Evolutionary conservation across 1,140 invertebrate species (phyloP), one percentile per base, ranked within the genome.

Genomic region (Mizuhopecten yessoensis): DNA sequence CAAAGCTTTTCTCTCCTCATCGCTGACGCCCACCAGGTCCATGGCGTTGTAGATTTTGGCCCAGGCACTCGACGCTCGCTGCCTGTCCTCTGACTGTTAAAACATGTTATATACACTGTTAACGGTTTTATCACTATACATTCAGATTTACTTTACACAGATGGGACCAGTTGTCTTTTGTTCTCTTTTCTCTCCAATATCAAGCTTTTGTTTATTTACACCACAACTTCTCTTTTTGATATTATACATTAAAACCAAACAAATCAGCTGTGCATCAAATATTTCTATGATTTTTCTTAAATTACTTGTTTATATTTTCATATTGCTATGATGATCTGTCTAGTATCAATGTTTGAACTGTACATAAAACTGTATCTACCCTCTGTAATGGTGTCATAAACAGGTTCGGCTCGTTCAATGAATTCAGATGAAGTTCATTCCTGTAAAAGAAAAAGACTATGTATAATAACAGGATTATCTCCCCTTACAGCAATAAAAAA

Each of bases 341-440:
- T n/a, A n/a, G n/a, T n/a, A n/a, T n/a, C n/a, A n/a, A n/a, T n/a
- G n/a, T 89, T 86, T 34, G 13, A 91, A 33, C 23, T 42, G 10
- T 86, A 33, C n/a, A 87, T 36, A 86, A 39, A 20, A 34, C 20
- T 86, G 42, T 90, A 93, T n/a, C n/a, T 95, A 97, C 97, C 95
- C 98, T 98, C 91, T 98, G 98, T 86, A 98, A 96, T 0, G 98
- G 97, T 9, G 97, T 98, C 96, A 99, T 97, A 95, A 98, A 98
- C 0, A 98, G 97, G 96, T 98, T 98, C 42, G 97, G 97, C 87
- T 98, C 98, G 93, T 97, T 97, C 23, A 98, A 97, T 92, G 97
- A 98, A 86, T 98, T 98, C 88, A 99, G 96, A 89, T 98, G 97
- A 10, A 99, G 96, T 94, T 98, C 98, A 94, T 98, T 98, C n/a